A percentile compares a stretch with the other conserved stretches of the same genome.
phyloP scores from a whole-genome alignment of 2,113 vertebrate genomes.

The Ameiurus melas region DNA sequence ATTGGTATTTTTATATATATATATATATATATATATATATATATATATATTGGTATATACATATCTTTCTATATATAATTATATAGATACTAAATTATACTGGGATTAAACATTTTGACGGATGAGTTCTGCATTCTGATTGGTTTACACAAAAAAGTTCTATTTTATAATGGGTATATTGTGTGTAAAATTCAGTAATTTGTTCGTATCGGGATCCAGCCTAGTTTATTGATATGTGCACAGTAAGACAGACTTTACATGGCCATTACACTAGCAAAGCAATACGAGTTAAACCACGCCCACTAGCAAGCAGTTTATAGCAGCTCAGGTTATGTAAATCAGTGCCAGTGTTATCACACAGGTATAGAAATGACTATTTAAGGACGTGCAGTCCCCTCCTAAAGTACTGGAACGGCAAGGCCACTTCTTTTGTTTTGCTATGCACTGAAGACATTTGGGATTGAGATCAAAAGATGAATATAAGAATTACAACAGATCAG shows the following conservation, averaged over 20 bases:
- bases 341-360: neutral
- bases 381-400: neutral
- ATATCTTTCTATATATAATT: too few relatives aligned
- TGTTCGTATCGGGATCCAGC: neutral
- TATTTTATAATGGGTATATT: neutral
- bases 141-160: neutral
- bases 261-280: neutral
- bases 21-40: too few relatives aligned
- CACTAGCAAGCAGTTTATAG: neutral
- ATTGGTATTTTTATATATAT: too few relatives aligned
- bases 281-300: neutral
- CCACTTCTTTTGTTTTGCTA: too few relatives aligned
- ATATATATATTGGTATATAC: too few relatives aligned
- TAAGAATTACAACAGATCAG: too few relatives aligned
- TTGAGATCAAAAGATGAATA: too few relatives aligned
- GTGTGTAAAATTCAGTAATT: neutral
- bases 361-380: neutral
- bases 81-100: too few relatives aligned
- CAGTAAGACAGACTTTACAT: neutral
- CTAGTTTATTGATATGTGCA: neutral
- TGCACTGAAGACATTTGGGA: too few relatives aligned
- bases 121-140: neutral
- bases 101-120: too few relatives aligned
- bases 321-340: neutral
- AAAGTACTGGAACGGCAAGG: too few relatives aligned